phyloP scores from a whole-genome alignment of 2,113 vertebrate genomes.

The Montifringilla adamsi region DNA sequence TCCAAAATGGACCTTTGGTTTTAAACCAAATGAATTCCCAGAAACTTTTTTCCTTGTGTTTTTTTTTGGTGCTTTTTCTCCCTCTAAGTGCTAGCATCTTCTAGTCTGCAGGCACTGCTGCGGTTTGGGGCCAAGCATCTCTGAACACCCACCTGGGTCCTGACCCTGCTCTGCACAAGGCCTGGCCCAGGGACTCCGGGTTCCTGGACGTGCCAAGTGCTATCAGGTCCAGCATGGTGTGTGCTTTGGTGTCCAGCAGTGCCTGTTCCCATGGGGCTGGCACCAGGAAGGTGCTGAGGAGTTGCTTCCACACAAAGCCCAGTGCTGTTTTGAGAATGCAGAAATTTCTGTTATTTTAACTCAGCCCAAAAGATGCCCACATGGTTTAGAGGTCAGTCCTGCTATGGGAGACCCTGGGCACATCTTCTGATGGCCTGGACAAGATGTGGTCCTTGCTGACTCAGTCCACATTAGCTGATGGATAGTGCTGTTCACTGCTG shows the following conservation, averaged over 20 bases:
- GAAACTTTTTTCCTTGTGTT: neutral
- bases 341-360: neutral
- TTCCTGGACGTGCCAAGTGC: neutral
- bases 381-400: neutral
- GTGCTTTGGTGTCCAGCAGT: fast-evolving
- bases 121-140: neutral
- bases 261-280: neutral
- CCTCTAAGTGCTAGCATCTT: neutral
- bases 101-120: neutral
- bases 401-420: neutral
- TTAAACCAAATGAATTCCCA: neutral
- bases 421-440: fast-evolving
- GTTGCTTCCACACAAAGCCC: neutral
- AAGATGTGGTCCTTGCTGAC: neutral
- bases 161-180: fast-evolving
- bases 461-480: neutral
- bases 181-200: fast-evolving
- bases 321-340: neutral
- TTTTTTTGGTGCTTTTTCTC: neutral
- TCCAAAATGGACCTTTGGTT: neutral
- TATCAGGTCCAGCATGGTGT: fast-evolving
- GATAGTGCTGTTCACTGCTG: neutral
- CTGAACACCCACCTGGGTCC: fast-evolving
- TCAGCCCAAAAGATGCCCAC: neutral
- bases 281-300: neutral